Conservation (phyloP, 2,888 invertebrate genomes). For the Ennomos quercinarius region DNA sequence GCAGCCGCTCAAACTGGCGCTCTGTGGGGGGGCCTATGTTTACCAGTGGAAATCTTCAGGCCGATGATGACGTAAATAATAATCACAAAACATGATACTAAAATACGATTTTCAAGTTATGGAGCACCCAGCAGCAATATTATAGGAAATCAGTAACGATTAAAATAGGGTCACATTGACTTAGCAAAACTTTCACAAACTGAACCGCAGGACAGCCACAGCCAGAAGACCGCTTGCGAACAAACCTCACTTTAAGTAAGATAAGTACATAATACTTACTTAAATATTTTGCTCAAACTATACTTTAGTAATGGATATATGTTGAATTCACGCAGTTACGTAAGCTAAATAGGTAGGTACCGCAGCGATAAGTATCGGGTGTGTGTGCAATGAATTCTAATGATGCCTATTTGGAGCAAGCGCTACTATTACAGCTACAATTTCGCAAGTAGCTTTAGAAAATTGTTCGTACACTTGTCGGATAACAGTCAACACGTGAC, state of each 20-base stretch:
- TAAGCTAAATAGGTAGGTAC: conserved; percentile 50
- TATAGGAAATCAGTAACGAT: conserved; percentile 25
- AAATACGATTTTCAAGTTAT: conserved; percentile 39
- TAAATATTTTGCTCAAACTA: conserved; percentile 38
- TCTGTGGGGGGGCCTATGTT: no score
- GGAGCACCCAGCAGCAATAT: conserved; percentile 33
- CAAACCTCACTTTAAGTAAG: conserved; percentile 21
- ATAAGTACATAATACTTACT: conserved; percentile 30
- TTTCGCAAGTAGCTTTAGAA: conserved; percentile 52
- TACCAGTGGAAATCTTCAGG: no score
- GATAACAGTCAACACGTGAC: conserved; percentile 67
- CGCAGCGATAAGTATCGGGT: conserved; percentile 53
- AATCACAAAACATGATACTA: background rate
- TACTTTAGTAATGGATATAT: conserved; percentile 31
- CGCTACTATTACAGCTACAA: conserved; percentile 46
- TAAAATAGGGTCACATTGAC: conserved; percentile 31
- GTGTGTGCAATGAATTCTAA: conserved; percentile 62
- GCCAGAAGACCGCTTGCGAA: conserved; percentile 24
- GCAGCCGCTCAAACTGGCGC: no score
- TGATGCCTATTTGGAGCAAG: conserved; percentile 49
- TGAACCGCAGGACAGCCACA: conserved; percentile 33
- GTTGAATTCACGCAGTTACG: conserved; percentile 48
- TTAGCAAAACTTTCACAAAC: conserved; percentile 39
- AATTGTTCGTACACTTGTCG: conserved; percentile 53
- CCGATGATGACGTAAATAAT: no score